These are phyloP conservation scores for Eupithecia insigniata DNA, from an alignment of 2,888 invertebrate species.

Conservation along the genomic window DNA sequence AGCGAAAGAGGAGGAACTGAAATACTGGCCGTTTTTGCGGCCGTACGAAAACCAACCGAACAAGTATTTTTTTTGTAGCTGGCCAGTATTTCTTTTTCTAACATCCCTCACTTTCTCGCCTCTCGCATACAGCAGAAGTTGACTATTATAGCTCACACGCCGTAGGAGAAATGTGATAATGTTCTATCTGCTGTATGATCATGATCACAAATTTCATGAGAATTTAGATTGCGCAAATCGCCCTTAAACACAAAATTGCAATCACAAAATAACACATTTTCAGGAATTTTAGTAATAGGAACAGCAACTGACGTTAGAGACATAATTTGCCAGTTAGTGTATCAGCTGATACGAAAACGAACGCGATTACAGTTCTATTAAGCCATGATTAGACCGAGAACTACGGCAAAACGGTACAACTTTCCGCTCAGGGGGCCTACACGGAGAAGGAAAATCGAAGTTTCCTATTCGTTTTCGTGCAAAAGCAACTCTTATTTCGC, in stretches of 20 bases:
- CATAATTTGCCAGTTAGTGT: conserved; percentile 25
- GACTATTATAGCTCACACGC: neutral
- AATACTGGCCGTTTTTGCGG: neutral
- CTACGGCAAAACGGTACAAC: conserved; percentile 23
- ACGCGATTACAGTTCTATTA: conserved; percentile 42
- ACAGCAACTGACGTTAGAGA: conserved; percentile 21
- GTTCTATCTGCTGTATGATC: neutral
- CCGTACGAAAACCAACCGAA: neutral
- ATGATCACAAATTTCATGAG: neutral
- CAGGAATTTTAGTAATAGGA: conserved; percentile 9
- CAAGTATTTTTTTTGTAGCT: neutral
- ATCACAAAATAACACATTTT: conserved; percentile 18
- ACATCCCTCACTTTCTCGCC: no score
- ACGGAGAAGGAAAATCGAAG: no score
- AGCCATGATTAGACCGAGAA: conserved; percentile 45
- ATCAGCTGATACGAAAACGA: conserved; percentile 22
- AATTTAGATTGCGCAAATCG: conserved; percentile 20
- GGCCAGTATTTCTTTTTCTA: no score
- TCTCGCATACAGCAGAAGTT: neutral
- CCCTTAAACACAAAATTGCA: conserved; percentile 13
- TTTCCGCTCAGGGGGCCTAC: no score
- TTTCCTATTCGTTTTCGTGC: no score
- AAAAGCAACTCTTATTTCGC: no score
- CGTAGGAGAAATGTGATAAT: neutral
- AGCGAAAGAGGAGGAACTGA: neutral